A percentile compares a stretch with the other conserved stretches of the same genome.
Conservation (phyloP, 2,888 invertebrate species). For the Limenitis camilla region DNA sequence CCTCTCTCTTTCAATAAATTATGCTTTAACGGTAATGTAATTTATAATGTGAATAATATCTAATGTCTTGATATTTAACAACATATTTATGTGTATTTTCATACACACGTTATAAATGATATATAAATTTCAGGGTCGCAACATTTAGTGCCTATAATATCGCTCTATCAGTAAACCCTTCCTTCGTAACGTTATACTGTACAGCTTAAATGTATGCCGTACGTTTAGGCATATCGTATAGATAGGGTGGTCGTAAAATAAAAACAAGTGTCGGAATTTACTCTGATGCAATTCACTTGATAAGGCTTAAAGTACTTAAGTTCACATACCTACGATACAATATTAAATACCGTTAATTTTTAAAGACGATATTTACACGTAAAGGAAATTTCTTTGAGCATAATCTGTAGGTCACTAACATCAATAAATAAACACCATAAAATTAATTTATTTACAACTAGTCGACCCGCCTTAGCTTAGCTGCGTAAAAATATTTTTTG, state of each 20-base stretch:
- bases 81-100: background rate
- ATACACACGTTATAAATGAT: background rate
- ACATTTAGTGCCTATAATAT: background rate
- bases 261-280: conserved; percentile 38
- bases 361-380: too few species aligned
- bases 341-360: too few species aligned
- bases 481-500: too few species aligned
- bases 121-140: background rate
- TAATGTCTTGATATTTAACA: background rate
- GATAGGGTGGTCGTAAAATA: conserved; percentile 56
- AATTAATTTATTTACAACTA: too few species aligned
- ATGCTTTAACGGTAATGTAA: background rate
- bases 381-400: too few species aligned
- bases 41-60: too few species aligned
- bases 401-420: too few species aligned
- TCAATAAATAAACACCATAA: too few species aligned
- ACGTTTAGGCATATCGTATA: conserved; percentile 49
- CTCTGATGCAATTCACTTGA: conserved; percentile 33
- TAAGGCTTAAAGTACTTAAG: conserved; percentile 23
- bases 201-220: conserved; percentile 38
- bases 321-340: background rate
- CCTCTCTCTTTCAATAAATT: background rate
- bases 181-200: background rate
- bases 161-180: conserved; percentile 2
- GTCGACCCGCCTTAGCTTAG: too few species aligned